Base-by-base conservation (phyloP, 2,888 invertebrate species). In the Lasioglossum leucozonium region DNA sequence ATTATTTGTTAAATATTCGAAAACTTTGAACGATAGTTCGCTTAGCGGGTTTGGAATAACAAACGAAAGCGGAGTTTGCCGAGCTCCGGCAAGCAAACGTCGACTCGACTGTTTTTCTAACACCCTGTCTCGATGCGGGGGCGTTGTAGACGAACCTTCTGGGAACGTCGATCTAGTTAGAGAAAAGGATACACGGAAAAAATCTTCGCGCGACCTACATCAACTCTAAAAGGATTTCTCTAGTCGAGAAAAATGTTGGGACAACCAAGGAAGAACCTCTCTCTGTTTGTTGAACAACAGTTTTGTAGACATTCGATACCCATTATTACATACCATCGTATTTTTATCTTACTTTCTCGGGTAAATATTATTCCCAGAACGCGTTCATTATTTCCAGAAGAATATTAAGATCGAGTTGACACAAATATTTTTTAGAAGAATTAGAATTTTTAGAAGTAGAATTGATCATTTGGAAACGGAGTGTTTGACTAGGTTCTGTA, bases 1-100 rank as follows among this genome's bases (percentile, higher is more conserved):
- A 91, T 87, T 93, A 91, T 93, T 92, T 92, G 92, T 92, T 90
- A 92, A 92, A 92, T 91, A 92, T 91, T 87, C 88, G 81, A 90
- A 91, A 93, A 90, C 84, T 84, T 86, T 72, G 82, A 77, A 78
- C 67, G 88, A 90, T 89, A 89, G 88, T 77, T 89, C 85, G 87
- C 81, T 85, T 84, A 77, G 75, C 11, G 71, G 82, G 85, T 89
- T 91, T 90, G 89, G 87, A 91, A 92, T 90, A 93, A 93, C 93
- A 93, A 89, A 88, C 87, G 84, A 73, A 81, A 86, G 74, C 77
- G 51, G 58, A 86, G 92, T 91, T 91, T 92, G 87, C 89, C 89
- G 87, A 90, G 89, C 87, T 51, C 69, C 37, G 76, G 71, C 82
- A 72, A 80, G 81, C 82, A 84, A 87, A 89, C 85, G 82, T 26